Conservation (phyloP, 2,113 vertebrate genomes). For the Phrynosoma blainvillii region DNA sequence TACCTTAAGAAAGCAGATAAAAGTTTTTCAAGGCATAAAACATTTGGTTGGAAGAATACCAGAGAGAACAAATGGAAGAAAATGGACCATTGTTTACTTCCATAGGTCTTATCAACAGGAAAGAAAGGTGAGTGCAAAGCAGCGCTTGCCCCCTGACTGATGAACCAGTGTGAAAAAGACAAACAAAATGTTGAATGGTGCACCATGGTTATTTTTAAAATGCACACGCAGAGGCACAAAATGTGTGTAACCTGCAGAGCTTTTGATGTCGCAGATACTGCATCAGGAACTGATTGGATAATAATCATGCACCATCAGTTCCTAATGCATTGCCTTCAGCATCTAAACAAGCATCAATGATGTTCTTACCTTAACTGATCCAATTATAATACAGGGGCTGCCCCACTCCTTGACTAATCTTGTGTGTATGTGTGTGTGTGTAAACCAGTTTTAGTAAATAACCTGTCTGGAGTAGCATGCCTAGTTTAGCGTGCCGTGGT, state of each 20-base stretch:
- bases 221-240: background rate
- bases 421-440: background rate
- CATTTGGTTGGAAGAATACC: background rate
- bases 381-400: background rate
- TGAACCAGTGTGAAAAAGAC: background rate
- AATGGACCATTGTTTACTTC: background rate
- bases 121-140: background rate
- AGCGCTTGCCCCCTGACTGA: background rate
- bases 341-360: conserved; percentile 86
- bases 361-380: conserved; percentile 24
- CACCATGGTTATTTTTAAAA: background rate
- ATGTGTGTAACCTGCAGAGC: conserved; percentile 57
- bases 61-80: background rate
- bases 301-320: conserved; percentile 87
- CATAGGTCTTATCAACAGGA: background rate
- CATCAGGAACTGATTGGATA: conserved; percentile 99
- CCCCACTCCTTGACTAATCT: background rate
- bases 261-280: conserved; percentile 98
- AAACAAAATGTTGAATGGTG: conserved; percentile 7
- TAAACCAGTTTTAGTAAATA: background rate
- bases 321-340: conserved; percentile 99
- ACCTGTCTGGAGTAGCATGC: background rate
- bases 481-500: background rate
- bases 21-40: background rate
- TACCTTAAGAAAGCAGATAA: background rate